Base-by-base conservation (phyloP, 2,113 vertebrate genomes). In the Oxyura jamaicensis region DNA sequence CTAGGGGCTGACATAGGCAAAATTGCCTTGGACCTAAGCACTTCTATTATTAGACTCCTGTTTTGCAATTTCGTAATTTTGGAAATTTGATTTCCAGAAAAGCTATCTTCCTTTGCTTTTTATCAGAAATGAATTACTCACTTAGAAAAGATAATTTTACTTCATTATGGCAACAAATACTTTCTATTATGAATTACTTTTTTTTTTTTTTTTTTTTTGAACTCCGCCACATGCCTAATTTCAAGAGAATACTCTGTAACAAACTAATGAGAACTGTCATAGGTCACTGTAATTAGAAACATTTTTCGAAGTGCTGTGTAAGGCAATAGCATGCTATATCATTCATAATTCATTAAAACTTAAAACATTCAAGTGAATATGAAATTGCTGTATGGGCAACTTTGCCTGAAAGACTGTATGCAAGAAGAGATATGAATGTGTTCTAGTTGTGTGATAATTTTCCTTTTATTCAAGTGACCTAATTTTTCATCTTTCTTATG, bases 301-400 rank as follows among this genome's bases (percentile, higher is more conserved):
- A 82, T 63, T 88, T 95, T 94, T 94, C 69, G 58, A 75, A 83
- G 36, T 79, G 69, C 85, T 88, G n/a, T 60, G 20, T 86, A 84
- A 96, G 85, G 83, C 74, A 84, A 68, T 15, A 91, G 56, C 33
- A 91, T n/a, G 66, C 65, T 79, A 82, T 81, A 88, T 69, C 39
- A 96, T 94, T 91, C 78, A 95, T 95, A 95, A 95, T 90, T 96
- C 73, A 95, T 91, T 90, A 95, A 91, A 95, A 93, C 65, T 87
- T 91, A 78, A 91, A 91, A 83, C 41, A 86, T 82, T 90, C 36
- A 72, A 95, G 44, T 33, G 53, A 87, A 67, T 77, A 41, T 2
- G 25, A 94, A 97, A 95, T 65, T 63, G 77, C 79, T 95, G 1
- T 21, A 67, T 88, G 25, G 82, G 93, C 95, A 95, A 92, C 50